phyloP scores from a whole-genome alignment of 2,797 vertebrate genomes.

The Clarias platycephalus region DNA sequence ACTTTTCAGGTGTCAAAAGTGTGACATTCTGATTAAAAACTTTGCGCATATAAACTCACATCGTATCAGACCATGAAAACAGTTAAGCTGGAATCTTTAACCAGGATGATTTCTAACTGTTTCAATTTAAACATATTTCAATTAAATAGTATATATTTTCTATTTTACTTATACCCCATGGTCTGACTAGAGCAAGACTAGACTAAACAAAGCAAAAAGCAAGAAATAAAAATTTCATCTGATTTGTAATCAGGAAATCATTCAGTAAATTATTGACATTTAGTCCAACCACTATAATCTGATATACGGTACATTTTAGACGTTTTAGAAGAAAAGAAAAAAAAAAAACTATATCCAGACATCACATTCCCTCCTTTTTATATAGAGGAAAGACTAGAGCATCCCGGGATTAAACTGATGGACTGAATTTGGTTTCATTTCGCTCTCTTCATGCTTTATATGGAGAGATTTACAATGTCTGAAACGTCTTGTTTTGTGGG shows the following conservation, averaged over 20 bases:
- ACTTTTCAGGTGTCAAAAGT: too few relatives aligned
- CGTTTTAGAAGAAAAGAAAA: background rate
- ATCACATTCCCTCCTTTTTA: background rate
- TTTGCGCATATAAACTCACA: too few relatives aligned
- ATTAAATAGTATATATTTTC: background rate
- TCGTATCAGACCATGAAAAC: too few relatives aligned
- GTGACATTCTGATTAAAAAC: too few relatives aligned
- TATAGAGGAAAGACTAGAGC: background rate
- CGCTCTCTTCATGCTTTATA: conserved; percentile 48
- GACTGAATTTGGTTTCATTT: conserved; percentile 5
- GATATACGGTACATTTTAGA: background rate
- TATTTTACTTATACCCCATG: background rate
- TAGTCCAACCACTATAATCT: background rate
- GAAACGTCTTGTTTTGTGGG: conserved; percentile 21
- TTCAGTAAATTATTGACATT: background rate
- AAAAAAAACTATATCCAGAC: background rate
- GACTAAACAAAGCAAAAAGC: background rate
- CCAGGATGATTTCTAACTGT: too few relatives aligned
- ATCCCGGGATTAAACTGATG: background rate
- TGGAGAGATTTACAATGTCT: conserved; percentile 44
- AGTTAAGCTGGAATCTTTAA: too few relatives aligned
- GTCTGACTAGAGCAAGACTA: too few relatives aligned
- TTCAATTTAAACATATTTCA: background rate
- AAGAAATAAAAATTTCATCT: background rate
- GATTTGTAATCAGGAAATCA: background rate